These are phyloP conservation scores for Orius insidiosus DNA, from an alignment of 1,140 invertebrate genomes.

Conservation along the genomic window DNA sequence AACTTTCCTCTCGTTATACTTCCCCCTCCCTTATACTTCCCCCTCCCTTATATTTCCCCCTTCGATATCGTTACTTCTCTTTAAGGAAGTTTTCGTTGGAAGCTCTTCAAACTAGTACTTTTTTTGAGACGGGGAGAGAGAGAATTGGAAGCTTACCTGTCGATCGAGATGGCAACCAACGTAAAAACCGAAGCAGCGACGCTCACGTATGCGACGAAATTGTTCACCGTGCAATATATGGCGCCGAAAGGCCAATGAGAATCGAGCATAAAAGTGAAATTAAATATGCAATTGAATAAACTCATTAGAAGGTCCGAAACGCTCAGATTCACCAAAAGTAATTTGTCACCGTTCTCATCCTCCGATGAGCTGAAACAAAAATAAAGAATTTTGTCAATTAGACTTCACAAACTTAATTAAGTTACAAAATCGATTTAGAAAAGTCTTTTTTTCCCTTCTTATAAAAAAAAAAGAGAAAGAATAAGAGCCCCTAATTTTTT, in stretches of 20 bases:
- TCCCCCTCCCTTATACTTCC: too few relatives aligned
- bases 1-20: too few relatives aligned
- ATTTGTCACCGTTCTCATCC: constrained; percentile 90
- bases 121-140: too few relatives aligned
- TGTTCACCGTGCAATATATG: constrained; percentile 68
- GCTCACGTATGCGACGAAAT: constrained; percentile 75
- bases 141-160: constrained; percentile 48
- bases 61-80: too few relatives aligned
- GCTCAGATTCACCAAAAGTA: constrained; percentile 88
- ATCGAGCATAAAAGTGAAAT: constrained; percentile 74
- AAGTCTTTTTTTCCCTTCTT: too few relatives aligned
- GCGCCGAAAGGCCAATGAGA: constrained; percentile 75
- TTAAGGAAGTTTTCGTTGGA: too few relatives aligned
- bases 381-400: not conserved
- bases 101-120: too few relatives aligned
- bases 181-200: constrained; percentile 83
- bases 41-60: too few relatives aligned
- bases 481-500: too few relatives aligned
- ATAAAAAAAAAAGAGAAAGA: too few relatives aligned
- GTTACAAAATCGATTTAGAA: too few relatives aligned
- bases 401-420: too few relatives aligned
- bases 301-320: constrained; percentile 82
- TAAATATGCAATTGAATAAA: constrained; percentile 80
- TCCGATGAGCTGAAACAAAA: constrained; percentile 37
- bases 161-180: constrained; percentile 63